phyloP scores from a whole-genome alignment of 2,888 invertebrate genomes.

The Dorcus hopei region DNA sequence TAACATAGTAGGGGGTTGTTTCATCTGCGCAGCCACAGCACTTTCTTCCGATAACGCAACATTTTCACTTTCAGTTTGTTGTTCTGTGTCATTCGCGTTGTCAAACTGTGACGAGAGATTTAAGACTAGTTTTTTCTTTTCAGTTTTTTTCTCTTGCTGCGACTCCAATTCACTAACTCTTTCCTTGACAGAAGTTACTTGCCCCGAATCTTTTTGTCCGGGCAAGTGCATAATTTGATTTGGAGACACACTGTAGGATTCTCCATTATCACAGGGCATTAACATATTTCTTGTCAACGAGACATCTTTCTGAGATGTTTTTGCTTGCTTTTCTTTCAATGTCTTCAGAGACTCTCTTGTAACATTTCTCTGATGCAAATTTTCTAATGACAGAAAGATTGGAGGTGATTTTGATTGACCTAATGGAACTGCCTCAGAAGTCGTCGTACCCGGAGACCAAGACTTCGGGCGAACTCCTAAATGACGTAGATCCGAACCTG shows the following conservation, averaged over 20 bases:
- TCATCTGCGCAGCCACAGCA: slow-evolving; percentile 16
- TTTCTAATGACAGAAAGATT: slow-evolving; percentile 67
- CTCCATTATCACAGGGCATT: slow-evolving; percentile 82
- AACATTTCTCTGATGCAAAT: slow-evolving; percentile 50
- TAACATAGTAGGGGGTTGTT: slow-evolving; percentile 36
- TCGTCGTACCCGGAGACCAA: slow-evolving; percentile 59
- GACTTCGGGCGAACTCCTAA: slow-evolving; percentile 48
- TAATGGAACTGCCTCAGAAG: slow-evolving; percentile 54
- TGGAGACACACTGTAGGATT: slow-evolving; percentile 85
- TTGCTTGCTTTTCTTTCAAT: slow-evolving; percentile 16
- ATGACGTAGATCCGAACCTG: slow-evolving; percentile 31
- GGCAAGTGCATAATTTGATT: slow-evolving; percentile 85
- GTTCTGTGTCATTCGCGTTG: slow-evolving; percentile 20
- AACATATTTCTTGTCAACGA: slow-evolving; percentile 67
- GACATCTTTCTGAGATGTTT: slow-evolving; percentile 28
- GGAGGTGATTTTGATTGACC: slow-evolving; percentile 50
- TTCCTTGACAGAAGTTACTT: slow-evolving; percentile 59
- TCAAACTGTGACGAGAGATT: slow-evolving; percentile 58
- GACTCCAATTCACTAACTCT: slow-evolving; percentile 72
- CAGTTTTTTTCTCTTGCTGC: slow-evolving; percentile 46
- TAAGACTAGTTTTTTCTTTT: slow-evolving; percentile 51
- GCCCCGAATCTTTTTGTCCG: slow-evolving; percentile 34
- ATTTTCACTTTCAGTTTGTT: not conserved
- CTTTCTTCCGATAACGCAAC: slow-evolving; percentile 27
- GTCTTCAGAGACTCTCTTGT: slow-evolving; percentile 26